These are phyloP conservation scores for Spermophilus dauricus DNA, from an alignment of 2,113 vertebrate species.

Conservation along the genomic window DNA sequence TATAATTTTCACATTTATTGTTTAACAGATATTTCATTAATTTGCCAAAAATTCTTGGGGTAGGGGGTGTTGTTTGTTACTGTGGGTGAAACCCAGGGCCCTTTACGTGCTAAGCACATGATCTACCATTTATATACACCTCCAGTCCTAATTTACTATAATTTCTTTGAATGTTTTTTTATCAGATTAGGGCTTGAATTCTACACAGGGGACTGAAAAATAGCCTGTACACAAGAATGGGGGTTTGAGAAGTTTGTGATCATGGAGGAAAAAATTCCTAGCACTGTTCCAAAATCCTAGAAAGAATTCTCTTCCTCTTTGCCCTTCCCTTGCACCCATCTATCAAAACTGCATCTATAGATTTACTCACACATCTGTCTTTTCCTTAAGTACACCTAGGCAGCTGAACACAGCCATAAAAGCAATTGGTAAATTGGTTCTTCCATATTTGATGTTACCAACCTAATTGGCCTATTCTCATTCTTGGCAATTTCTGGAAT, in stretches of 20 bases:
- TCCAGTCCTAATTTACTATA: neutral
- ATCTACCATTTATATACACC: neutral
- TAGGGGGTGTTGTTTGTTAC: neutral
- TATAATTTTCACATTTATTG: neutral
- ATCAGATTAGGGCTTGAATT: neutral
- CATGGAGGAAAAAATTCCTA: neutral
- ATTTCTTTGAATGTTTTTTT: neutral
- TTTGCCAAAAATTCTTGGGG: constrained; percentile 2
- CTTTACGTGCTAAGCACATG: neutral
- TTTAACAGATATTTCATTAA: neutral
- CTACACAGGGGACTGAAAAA: neutral
- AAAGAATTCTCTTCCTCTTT: neutral
- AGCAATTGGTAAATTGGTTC: neutral
- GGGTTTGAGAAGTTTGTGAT: neutral
- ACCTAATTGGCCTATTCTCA: neutral
- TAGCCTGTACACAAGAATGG: neutral
- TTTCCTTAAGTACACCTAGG: neutral
- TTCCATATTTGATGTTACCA: neutral
- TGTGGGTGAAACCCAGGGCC: neutral
- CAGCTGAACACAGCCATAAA: neutral
- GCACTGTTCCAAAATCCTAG: neutral
- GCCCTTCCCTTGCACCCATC: neutral
- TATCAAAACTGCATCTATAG: neutral
- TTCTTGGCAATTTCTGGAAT: neutral
- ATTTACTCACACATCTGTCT: neutral